phyloP scores from a whole-genome alignment of 2,888 invertebrate genomes.

The Lochmaea capreae region DNA sequence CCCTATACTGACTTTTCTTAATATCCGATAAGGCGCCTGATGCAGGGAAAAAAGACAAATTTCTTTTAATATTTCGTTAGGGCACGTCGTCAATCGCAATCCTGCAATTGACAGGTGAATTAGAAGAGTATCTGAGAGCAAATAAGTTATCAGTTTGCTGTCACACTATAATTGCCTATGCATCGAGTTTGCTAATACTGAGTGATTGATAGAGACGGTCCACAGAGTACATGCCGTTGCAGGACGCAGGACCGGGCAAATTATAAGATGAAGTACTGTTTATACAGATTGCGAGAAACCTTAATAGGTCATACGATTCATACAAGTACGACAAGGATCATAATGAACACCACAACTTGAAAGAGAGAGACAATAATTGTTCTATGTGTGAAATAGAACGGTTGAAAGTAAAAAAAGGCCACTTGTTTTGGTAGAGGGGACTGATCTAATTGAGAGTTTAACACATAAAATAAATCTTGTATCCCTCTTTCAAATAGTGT shows the following conservation, averaged over 20 bases:
- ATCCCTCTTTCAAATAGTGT: too few species aligned
- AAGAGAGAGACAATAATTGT: too few species aligned
- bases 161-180: slow-evolving; percentile 60
- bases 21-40: slow-evolving; percentile 9
- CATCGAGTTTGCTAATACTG: slow-evolving; percentile 38
- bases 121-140: slow-evolving; percentile 53
- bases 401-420: too few species aligned
- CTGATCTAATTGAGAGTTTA: too few species aligned
- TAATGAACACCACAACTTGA: too few species aligned
- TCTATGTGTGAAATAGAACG: too few species aligned
- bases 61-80: slow-evolving; percentile 38
- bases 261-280: too few species aligned
- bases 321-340: too few species aligned
- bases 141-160: slow-evolving; percentile 61
- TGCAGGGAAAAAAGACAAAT: slow-evolving; percentile 32
- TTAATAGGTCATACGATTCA: too few species aligned
- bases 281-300: too few species aligned
- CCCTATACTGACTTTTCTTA: background rate
- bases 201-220: slow-evolving; percentile 29
- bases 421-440: too few species aligned
- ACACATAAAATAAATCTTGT: too few species aligned
- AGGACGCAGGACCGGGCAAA: slow-evolving; percentile 2
- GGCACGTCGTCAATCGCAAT: slow-evolving; percentile 38
- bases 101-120: slow-evolving; percentile 56
- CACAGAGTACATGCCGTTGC: slow-evolving; percentile 3